Percentiles rank a stretch among this genome's conserved stretches.
Evolutionary conservation across 2,888 invertebrate genomes (phyloP).

Genomic region (Zaprionus obscuricornis): DNA sequence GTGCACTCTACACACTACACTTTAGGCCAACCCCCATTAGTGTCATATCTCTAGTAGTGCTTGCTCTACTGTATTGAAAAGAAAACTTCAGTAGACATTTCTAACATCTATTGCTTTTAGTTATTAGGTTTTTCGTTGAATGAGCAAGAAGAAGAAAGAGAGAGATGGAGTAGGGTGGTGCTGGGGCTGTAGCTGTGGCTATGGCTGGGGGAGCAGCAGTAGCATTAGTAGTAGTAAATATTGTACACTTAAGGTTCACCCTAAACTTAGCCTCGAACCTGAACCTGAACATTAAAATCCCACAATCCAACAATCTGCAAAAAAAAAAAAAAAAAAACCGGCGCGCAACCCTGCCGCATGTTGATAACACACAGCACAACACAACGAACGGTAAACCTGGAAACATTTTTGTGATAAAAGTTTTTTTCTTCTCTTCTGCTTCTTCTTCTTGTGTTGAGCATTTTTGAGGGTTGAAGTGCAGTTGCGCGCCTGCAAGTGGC

Average conservation of each 20-base stretch:
- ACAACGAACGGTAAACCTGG: slow-evolving; percentile 3
- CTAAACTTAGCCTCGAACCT: slow-evolving; percentile 20
- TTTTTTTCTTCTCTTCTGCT: slow-evolving; percentile 12
- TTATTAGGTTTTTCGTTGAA: slow-evolving; percentile 29
- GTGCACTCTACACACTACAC: no score
- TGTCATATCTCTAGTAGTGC: no score
- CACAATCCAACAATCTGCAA: no score
- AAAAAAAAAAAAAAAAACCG: slow-evolving; percentile 37
- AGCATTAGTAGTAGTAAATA: no score
- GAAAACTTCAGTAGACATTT: slow-evolving; percentile 21
- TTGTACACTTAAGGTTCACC: no score
- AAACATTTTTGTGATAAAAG: slow-evolving; percentile 42
- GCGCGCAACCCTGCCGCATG: no score
- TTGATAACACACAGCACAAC: no score
- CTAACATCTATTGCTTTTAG: slow-evolving; percentile 30
- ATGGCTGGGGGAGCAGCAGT: no score
- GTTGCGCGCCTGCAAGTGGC: slow-evolving; percentile 25
- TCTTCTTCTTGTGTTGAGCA: neutral
- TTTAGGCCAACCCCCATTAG: slow-evolving; percentile 39
- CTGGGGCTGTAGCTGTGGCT: no score
- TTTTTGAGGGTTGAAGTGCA: slow-evolving; percentile 51
- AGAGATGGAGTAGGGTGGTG: no score
- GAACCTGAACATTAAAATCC: no score
- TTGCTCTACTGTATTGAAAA: no score
- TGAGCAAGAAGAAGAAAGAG: neutral